Conservation (phyloP, 2,797 vertebrate genomes). For the Phataginus tricuspis region DNA sequence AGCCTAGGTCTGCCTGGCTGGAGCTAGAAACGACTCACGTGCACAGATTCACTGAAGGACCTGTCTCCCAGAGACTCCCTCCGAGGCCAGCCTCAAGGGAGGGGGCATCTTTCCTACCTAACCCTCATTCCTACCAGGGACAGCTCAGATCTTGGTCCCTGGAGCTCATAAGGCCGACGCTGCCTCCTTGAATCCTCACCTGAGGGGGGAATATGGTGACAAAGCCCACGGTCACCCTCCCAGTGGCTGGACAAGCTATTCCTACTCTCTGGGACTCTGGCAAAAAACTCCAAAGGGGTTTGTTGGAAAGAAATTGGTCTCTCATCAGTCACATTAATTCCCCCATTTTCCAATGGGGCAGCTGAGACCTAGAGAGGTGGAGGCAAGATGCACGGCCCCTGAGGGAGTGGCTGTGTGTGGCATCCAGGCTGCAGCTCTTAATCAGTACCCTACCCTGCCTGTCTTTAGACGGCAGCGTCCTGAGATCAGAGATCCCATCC, state of each 20-base stretch:
- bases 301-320: neutral
- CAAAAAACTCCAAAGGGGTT: too few species aligned
- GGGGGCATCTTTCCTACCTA: neutral
- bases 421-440: neutral
- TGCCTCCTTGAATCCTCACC: neutral
- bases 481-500: neutral
- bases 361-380: neutral
- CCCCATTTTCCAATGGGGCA: neutral
- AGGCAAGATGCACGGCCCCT: rapidly evolving
- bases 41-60: rapidly evolving
- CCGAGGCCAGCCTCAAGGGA: rapidly evolving
- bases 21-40: rapidly evolving
- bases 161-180: too few species aligned
- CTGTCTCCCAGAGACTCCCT: neutral
- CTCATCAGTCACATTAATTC: rapidly evolving
- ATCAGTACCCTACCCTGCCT: rapidly evolving
- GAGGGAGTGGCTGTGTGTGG: too few species aligned
- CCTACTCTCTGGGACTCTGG: neutral
- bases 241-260: neutral
- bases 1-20: neutral
- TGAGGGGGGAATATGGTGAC: neutral
- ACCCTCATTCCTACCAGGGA: neutral
- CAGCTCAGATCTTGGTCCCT: rapidly evolving
- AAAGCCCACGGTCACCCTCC: neutral
- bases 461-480: neutral